Percentiles rank a stretch among this genome's conserved stretches.
Evolutionary conservation across 2,797 vertebrate genomes (phyloP).

Genomic region (Yasuhikotakia modesta): DNA sequence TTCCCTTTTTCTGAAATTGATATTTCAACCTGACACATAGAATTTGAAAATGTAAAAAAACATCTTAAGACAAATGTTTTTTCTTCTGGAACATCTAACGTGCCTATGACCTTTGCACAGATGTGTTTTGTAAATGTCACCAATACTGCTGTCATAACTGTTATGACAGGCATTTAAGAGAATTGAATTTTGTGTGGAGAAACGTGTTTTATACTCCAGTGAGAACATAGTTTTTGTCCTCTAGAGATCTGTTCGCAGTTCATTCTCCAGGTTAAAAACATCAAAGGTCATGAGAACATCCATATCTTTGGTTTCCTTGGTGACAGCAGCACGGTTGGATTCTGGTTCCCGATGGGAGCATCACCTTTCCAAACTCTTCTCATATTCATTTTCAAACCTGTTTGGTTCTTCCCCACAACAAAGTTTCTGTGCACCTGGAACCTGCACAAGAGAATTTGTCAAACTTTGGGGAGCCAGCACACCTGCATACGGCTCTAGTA

Average conservation of each 20-base stretch:
- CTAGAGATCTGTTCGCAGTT: constrained; percentile 53
- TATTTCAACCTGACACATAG: neutral
- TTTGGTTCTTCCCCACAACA: constrained; percentile 71
- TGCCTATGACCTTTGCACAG: neutral
- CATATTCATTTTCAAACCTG: constrained; percentile 72
- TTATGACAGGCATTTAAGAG: neutral
- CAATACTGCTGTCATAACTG: neutral
- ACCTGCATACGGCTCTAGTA: constrained; percentile 80
- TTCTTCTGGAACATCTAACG: too few species aligned
- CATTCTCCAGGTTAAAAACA: constrained; percentile 62
- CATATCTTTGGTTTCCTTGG: constrained; percentile 69
- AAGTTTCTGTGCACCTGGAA: constrained; percentile 72
- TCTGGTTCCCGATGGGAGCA: constrained; percentile 63
- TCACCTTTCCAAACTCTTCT: constrained; percentile 80
- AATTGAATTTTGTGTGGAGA: too few species aligned
- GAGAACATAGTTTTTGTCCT: neutral
- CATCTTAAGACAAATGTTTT: too few species aligned
- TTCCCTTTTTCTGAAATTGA: neutral
- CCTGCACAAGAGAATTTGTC: constrained; percentile 78
- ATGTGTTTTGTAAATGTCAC: neutral
- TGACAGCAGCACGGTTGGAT: constrained; percentile 74
- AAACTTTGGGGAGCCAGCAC: constrained; percentile 71
- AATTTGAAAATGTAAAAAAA: neutral
- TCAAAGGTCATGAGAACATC: constrained; percentile 79
- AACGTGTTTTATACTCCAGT: constrained; percentile 3